Percentiles rank a stretch among this genome's conserved stretches.
phyloP scores from a whole-genome alignment of 2,797 vertebrate species.

The Eremophila alpestris region DNA sequence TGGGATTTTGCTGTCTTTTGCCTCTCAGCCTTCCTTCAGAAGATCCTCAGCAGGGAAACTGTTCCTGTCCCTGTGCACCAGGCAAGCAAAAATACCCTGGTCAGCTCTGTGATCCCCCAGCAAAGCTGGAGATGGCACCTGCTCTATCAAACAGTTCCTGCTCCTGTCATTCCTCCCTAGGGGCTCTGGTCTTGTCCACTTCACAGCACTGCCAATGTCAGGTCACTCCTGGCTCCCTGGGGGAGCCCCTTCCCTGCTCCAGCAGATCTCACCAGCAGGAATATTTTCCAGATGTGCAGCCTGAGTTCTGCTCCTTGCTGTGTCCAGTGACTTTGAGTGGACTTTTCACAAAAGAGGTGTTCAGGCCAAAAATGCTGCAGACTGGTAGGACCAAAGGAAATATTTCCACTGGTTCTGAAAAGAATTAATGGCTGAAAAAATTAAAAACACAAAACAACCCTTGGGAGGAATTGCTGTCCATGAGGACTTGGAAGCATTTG shows the following conservation, averaged over 20 bases:
- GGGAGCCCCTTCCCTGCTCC: background rate
- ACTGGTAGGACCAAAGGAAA: background rate
- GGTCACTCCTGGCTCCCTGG: background rate
- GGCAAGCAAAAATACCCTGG: background rate
- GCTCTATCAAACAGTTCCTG: background rate
- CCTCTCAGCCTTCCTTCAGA: background rate
- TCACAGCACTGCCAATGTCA: fast-evolving
- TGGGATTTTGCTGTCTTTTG: background rate
- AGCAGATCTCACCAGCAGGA: background rate
- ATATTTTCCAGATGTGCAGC: slow-evolving; percentile 44
- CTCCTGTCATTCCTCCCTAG: background rate
- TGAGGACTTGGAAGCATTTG: background rate
- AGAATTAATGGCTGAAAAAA: background rate
- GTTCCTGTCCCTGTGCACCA: background rate
- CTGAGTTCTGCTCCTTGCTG: background rate
- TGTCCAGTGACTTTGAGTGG: background rate
- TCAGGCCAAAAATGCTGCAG: background rate
- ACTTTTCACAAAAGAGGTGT: background rate
- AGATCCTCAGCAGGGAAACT: background rate
- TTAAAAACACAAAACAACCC: background rate
- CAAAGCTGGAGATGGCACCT: background rate
- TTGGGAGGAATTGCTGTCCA: background rate
- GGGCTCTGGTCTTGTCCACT: background rate
- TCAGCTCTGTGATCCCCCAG: background rate
- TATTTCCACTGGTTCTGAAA: background rate